Evolutionary conservation across 2,113 vertebrate genomes (phyloP), one percentile per base, ranked within the genome.

Genomic region (Callithrix jacchus): DNA sequence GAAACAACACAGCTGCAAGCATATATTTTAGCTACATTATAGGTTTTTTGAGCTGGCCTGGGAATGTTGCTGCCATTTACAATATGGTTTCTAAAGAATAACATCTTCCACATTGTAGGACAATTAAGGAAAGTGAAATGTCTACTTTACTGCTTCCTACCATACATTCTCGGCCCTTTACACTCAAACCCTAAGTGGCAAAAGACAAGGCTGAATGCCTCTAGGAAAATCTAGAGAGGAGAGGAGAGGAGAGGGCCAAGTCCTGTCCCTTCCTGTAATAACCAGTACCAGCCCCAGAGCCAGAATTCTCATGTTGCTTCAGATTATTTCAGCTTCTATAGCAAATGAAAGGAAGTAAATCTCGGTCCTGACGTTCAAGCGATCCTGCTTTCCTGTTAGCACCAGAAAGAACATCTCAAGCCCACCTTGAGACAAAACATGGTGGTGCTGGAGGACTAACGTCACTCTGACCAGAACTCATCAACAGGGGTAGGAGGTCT

Each of bases 271-370:
- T 82, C 52, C 42, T 32, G 37, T 64, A 81, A 64, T n/a, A 56
- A 49, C 5, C 32, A 30, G 4, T 20, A 77, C 56, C 30, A 71
- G 45, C 54, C 10, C 12, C 76, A 56, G 66, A 87, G 84, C 40
- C 64, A 76, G 42, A 35, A 73, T 68, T 37, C 66, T 85, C 37
- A 25, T 3, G 4, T 25, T n/a, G 49, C 42, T 30, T 56, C 42
- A 68, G 74, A 52, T 66, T 87, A 74, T 64, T 73, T 74, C 42
- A 66, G 37, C 14, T 84, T 90, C 21, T 35, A 35, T 0, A 92
- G 91, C 35, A 93, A 86, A 37, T 45, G n/a, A 94, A 93, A 95
- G 71, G 23, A 81, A 89, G 87, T 20, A 84, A 89, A 40, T 76
- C 11, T 77, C 71, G 40, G 17, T 85, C 52, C 9, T 71, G 23